phyloP scores from a whole-genome alignment of 1,140 invertebrate genomes.

The Cydia pomonella region DNA sequence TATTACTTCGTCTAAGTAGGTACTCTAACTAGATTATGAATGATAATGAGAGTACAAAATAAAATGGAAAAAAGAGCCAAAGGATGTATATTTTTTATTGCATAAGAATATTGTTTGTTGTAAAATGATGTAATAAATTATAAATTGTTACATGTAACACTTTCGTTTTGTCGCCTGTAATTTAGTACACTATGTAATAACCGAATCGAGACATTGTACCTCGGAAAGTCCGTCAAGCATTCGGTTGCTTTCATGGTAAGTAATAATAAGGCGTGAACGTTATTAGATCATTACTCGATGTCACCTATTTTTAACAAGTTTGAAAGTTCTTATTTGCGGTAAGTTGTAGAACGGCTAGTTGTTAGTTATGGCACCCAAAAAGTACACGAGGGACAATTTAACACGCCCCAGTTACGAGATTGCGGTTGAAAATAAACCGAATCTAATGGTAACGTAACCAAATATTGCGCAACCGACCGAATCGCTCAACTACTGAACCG shows the following conservation, averaged over 20 bases:
- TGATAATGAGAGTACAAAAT: conserved; percentile 9
- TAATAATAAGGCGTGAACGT: neutral
- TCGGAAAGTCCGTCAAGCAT: neutral
- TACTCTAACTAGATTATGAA: neutral
- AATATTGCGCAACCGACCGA: conserved; percentile 30
- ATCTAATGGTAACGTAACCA: conserved; percentile 49
- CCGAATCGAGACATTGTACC: neutral
- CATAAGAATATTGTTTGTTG: neutral
- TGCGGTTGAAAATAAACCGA: conserved; percentile 53
- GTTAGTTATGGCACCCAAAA: conserved; percentile 44
- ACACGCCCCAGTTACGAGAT: conserved; percentile 56
- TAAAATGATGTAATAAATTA: conserved; percentile 22
- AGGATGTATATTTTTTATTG: neutral
- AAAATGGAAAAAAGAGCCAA: neutral
- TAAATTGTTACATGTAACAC: conserved; percentile 30
- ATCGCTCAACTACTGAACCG: conserved; percentile 24
- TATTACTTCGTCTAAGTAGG: too few relatives aligned
- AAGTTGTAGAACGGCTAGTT: conserved; percentile 36
- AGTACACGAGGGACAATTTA: conserved; percentile 44
- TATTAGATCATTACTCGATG: conserved; percentile 1
- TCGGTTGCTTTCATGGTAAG: neutral
- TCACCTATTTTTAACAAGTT: conserved; percentile 30
- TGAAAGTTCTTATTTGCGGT: conserved; percentile 47
- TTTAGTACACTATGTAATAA: neutral
- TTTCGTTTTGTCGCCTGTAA: neutral